Evolutionary conservation across 2,113 vertebrate genomes (phyloP).

Genomic region (Gopherus evgoodei): DNA sequence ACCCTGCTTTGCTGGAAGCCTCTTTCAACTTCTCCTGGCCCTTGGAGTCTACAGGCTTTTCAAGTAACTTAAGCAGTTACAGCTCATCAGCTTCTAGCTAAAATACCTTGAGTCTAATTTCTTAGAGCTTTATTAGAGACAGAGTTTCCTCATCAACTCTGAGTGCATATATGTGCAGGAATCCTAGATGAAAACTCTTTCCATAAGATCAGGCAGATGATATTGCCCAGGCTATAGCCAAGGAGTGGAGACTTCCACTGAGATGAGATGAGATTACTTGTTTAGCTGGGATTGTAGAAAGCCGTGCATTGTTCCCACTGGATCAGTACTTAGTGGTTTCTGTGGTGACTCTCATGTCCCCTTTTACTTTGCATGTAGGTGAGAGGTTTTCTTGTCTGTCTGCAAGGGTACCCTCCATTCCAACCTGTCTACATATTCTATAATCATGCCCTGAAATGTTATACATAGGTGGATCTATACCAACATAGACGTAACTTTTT

Average conservation of each 20-base stretch:
- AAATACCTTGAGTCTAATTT: not conserved
- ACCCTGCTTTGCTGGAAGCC: not conserved
- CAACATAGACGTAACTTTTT: not conserved
- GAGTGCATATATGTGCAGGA: not conserved
- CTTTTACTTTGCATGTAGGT: too few species aligned
- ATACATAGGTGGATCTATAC: conserved; percentile 14
- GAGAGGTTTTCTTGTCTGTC: too few species aligned
- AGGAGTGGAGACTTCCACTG: too few species aligned
- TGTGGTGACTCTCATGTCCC: too few species aligned
- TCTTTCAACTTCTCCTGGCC: not conserved
- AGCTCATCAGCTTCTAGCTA: not conserved
- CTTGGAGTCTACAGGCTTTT: not conserved
- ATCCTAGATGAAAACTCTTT: not conserved
- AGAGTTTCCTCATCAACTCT: not conserved
- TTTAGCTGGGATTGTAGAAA: not conserved
- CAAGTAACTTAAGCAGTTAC: not conserved
- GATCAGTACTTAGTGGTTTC: too few species aligned
- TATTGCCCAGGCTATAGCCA: not conserved
- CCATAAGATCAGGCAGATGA: not conserved
- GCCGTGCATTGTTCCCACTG: too few species aligned
- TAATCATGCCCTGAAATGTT: not conserved
- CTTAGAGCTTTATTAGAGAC: not conserved
- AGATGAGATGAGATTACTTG: not conserved
- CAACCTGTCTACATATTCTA: not conserved
- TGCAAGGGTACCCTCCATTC: not conserved